Evolutionary conservation across 1,140 invertebrate genomes (phyloP), one percentile per base, ranked within the genome.

Genomic region (Notospermus geniculatus): DNA sequence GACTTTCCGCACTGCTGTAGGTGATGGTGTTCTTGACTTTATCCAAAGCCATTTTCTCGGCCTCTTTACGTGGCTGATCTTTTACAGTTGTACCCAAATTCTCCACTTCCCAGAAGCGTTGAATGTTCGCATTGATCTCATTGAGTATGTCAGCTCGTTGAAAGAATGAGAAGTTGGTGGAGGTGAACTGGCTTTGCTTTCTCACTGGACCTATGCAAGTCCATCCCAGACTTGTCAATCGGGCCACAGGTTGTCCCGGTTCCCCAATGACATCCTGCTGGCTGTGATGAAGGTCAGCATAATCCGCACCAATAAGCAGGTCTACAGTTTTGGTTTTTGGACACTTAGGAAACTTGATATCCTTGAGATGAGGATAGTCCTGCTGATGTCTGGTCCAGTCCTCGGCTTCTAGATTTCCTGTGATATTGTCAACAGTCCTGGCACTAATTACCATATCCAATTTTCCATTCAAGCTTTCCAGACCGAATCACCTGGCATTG

Each of bases 151-250:
- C n/a, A 22, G 4, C 46, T 50, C 25, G 22, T 9, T 23, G 25
- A 36, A 36, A 36, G 32, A 36, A n/a, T 55, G 17, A 27, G 28
- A 27, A 55, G 19, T 27, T 27, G 11, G 54, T 55, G n/a, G 28
- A 23, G 25, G 4, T n/a, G n/a, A 7, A 11, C 28, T 55, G 19
- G 7, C 17, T 5, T 29, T 55, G 25, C 2, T 30, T n/a, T 9
- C 2, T 9, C 27, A n/a, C 25, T 27, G 22, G 22, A 23, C 22
- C 36, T 5, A 63, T 56, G 32, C 61, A 63, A 11, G 54, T 63
- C 61, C 54, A 63, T 15, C 61, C 46, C 32, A 63, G 46, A 19
- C 54, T 43, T 17, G 54, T 63, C 29, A 46, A 19, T 19, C 54
- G 2, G 2, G 54, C 61, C 5, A 58, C 53, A 23, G 61, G 56